Base-by-base conservation (phyloP, 2,113 vertebrate genomes). In the Pollimyrus isidori region DNA sequence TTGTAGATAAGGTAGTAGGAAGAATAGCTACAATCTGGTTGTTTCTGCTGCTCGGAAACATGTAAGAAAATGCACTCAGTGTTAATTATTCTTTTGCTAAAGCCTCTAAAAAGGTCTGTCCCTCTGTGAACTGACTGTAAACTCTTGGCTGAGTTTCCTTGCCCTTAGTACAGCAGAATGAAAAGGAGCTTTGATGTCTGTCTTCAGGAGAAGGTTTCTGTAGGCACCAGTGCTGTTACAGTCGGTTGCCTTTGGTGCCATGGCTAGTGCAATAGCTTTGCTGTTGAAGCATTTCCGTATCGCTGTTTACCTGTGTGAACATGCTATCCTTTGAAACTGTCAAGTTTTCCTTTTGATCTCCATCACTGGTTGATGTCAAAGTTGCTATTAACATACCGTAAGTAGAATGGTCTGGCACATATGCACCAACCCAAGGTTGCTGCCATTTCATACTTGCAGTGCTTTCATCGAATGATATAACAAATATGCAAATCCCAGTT, bases 401-500 rank as follows among this genome's bases (percentile, higher is more conserved):
- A 83, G 76, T 52, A 52, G 49, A 26, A 88, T 35, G 46, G 48
- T 80, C 45, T 76, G 42, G 53, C 65, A 88, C 42, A 88, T 80
- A 50, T 80, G 69, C 45, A 88, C 52, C 50, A 26, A n/a, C 73
- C 39, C 21, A 58, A 53, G 50, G 88, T 58, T 87, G 52, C 35
- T 83, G 9, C 69, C n/a, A 13, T 80, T 52, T 30, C 30, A 49
- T 89, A 48, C 19, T 84, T 19, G 23, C 4, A 23, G 1, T 45
- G 39, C 35, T 87, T 58, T 87, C 53, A 87, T 87, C 17, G 3
- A 45, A 45, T 7, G 56, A 65, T 45, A 50, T 89, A 26, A 58
- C 35, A 56, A 56, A 84, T 89, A 89, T 89, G 88, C 88, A 89
- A 89, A 89, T 84, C 35, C 23, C 49, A 56, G 0, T 56, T 62